Evolutionary conservation across 1,140 invertebrate species (phyloP).

Genomic region (Coenobita brevimanus): DNA sequence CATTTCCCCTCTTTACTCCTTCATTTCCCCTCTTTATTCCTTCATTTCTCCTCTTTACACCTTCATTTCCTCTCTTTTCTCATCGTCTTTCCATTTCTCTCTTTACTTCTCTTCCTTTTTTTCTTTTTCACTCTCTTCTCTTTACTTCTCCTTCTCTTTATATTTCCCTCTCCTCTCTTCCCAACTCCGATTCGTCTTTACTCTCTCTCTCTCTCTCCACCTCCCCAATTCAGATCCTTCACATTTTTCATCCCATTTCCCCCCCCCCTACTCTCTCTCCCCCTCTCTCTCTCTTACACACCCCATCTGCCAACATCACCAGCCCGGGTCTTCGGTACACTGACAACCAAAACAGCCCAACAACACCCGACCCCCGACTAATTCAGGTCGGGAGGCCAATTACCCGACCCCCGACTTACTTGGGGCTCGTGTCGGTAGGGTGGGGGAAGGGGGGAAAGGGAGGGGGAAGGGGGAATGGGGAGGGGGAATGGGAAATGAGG

Average conservation of each 20-base stretch:
- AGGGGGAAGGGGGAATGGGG: background rate
- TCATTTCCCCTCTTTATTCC: too few relatives aligned
- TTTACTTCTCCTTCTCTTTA: too few relatives aligned
- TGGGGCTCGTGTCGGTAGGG: background rate
- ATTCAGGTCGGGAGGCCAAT: background rate
- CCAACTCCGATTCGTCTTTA: too few relatives aligned
- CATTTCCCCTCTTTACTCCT: too few relatives aligned
- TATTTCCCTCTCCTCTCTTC: too few relatives aligned
- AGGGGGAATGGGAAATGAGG: background rate
- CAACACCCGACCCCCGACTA: slow-evolving; percentile 35
- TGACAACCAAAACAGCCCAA: slow-evolving; percentile 40
- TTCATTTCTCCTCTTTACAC: too few relatives aligned
- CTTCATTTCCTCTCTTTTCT: too few relatives aligned
- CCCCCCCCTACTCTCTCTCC: background rate
- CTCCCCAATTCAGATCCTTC: background rate
- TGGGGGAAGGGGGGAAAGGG: slow-evolving; percentile 1
- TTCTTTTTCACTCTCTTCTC: too few relatives aligned
- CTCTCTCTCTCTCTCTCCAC: background rate
- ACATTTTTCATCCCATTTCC: background rate
- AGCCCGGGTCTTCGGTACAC: slow-evolving; percentile 36
- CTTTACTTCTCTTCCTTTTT: too few relatives aligned
- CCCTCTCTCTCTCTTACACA: background rate
- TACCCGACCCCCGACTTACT: background rate
- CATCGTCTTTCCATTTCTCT: too few relatives aligned
- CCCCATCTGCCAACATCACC: too few relatives aligned